Evolutionary conservation across 2,113 vertebrate genomes (phyloP).

Genomic region (Lucifuga dentata): DNA sequence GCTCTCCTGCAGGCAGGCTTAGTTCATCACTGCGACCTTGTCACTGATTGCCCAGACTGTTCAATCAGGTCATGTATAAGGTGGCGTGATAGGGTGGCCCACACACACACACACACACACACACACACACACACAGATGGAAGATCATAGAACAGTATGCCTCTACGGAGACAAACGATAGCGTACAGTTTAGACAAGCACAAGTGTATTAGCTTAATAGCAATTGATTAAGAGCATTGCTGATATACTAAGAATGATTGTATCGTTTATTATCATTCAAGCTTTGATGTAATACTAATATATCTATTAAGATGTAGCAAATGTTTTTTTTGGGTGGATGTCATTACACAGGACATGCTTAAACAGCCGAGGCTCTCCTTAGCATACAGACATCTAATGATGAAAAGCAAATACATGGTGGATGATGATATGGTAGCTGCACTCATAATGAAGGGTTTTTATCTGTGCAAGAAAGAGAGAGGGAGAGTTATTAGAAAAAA

Average conservation of each 20-base stretch:
- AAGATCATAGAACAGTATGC: conserved; percentile 25
- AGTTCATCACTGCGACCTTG: conserved; percentile 57
- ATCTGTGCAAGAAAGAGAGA: no score
- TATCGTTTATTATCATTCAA: conserved; percentile 17
- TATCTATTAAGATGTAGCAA: no score
- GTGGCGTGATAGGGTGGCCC: conserved; percentile 27
- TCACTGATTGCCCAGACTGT: conserved; percentile 43
- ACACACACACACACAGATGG: conserved; percentile 4
- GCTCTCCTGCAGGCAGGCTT: conserved; percentile 28
- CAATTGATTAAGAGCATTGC: conserved; percentile 12
- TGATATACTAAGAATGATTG: no score
- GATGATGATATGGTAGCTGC: no score
- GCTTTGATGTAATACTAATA: conserved; percentile 8
- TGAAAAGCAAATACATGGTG: neutral
- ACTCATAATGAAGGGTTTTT: no score
- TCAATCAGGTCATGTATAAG: conserved; percentile 40
- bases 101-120: conserved; percentile 10
- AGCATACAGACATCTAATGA: neutral
- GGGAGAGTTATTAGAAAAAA: no score
- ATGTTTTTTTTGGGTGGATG: no score
- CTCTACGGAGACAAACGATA: conserved; percentile 8
- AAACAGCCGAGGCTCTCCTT: neutral
- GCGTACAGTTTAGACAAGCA: conserved; percentile 33
- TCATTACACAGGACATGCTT: no score
- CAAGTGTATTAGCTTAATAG: conserved; percentile 29